Conservation (phyloP, 2,113 vertebrate genomes). For the Diadophis punctatus region DNA sequence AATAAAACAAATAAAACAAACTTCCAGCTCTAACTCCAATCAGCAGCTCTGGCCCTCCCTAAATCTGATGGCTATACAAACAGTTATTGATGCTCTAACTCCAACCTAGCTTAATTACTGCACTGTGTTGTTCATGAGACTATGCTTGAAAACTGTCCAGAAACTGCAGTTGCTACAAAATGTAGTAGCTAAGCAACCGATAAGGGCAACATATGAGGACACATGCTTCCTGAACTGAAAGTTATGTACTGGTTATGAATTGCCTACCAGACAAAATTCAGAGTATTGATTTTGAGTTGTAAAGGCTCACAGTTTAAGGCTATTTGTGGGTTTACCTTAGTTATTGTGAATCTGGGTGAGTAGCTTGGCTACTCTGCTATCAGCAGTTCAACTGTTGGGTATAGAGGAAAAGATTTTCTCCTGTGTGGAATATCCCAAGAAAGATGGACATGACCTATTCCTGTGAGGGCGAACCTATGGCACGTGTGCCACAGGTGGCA, state of each 20-base stretch:
- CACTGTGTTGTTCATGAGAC: not conserved
- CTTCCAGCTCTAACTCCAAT: too few relatives aligned
- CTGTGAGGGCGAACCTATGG: too few relatives aligned
- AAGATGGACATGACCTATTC: too few relatives aligned
- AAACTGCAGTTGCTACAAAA: not conserved
- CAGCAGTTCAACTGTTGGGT: not conserved
- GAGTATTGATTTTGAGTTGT: not conserved
- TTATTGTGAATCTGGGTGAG: not conserved
- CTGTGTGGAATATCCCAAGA: not conserved
- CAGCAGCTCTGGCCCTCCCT: not conserved
- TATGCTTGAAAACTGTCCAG: not conserved
- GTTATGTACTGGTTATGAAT: not conserved
- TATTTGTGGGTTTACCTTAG: not conserved
- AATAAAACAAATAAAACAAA: too few relatives aligned
- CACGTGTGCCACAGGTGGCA: too few relatives aligned
- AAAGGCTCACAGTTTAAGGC: not conserved
- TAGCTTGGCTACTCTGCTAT: not conserved
- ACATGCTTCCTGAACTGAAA: not conserved
- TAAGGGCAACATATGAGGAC: not conserved
- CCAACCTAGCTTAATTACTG: not conserved
- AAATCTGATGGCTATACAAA: not conserved
- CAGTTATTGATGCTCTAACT: not conserved
- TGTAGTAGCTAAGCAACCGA: not conserved
- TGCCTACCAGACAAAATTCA: not conserved
- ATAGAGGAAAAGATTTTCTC: not conserved